A percentile compares a stretch with the other conserved stretches of the same genome.
These are phyloP conservation scores for Cinara cedri DNA, from an alignment of 2,888 invertebrate species.

Conservation along the genomic window DNA sequence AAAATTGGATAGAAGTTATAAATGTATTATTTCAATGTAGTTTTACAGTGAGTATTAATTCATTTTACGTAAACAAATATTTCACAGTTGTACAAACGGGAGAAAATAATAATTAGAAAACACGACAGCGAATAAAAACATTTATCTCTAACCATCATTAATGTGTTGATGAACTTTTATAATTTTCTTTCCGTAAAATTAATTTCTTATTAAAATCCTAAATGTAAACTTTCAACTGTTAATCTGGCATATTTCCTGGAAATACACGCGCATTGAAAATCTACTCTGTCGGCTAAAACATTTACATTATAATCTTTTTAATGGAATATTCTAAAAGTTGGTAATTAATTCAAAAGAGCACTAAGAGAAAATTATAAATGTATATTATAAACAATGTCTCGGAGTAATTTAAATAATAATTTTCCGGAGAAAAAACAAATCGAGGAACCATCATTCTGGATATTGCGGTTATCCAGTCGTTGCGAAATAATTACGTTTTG, in stretches of 20 bases:
- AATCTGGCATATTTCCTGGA: constrained; percentile 7
- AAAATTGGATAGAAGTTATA: too few relatives aligned
- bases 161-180: constrained; percentile 5
- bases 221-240: constrained; percentile 22
- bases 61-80: background rate
- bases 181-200: constrained; percentile 17
- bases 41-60: background rate
- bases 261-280: constrained; percentile 2
- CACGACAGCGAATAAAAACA: background rate
- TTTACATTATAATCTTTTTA: constrained; percentile 13
- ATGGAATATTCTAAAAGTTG: constrained; percentile 29
- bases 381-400: background rate
- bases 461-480: background rate
- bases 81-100: too few relatives aligned
- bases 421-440: background rate
- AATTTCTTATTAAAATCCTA: background rate
- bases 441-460: too few relatives aligned
- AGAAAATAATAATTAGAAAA: background rate
- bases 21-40: background rate
- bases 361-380: constrained; percentile 15
- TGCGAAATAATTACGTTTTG: background rate
- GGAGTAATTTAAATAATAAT: constrained; percentile 15
- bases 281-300: background rate
- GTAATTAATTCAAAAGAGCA: constrained; percentile 8
- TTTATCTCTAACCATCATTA: background rate